Conservation (phyloP, 2,888 invertebrate genomes). For the Nephrotoma guestfalica region DNA sequence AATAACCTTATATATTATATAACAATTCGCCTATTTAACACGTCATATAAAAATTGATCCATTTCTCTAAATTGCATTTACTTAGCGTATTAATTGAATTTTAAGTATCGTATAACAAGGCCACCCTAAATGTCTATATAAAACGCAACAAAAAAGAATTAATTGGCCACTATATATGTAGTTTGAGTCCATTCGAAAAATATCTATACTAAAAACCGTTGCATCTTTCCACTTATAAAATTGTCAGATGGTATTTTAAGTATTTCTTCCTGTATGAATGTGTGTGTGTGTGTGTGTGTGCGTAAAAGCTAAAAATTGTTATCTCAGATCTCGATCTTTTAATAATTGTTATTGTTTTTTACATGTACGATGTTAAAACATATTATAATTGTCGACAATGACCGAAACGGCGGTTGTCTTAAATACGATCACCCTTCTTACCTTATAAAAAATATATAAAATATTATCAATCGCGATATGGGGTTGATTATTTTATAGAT, state of each 20-base stretch:
- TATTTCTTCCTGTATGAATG: neutral
- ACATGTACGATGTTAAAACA: neutral
- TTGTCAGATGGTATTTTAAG: neutral
- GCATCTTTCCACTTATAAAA: conserved; percentile 5
- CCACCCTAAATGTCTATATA: neutral
- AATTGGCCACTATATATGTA: neutral
- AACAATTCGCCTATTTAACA: neutral
- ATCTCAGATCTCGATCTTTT: neutral
- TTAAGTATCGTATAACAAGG: neutral
- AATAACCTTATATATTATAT: neutral
- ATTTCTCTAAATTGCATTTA: neutral
- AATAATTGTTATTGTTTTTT: neutral
- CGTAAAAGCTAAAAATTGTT: neutral
- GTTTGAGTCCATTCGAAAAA: neutral
- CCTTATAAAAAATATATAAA: neutral
- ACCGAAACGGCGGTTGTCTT: neutral
- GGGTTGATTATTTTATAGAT: neutral
- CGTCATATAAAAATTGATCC: neutral
- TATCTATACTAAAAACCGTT: conserved; percentile 4
- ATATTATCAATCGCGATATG: neutral
- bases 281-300: neutral
- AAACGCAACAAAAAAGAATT: neutral
- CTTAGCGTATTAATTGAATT: neutral
- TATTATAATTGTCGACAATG: neutral
- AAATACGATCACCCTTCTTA: neutral